Percentiles rank a stretch among this genome's conserved stretches.
Conservation (phyloP, 2,113 vertebrate genomes). For the Seriola aureovittata region DNA sequence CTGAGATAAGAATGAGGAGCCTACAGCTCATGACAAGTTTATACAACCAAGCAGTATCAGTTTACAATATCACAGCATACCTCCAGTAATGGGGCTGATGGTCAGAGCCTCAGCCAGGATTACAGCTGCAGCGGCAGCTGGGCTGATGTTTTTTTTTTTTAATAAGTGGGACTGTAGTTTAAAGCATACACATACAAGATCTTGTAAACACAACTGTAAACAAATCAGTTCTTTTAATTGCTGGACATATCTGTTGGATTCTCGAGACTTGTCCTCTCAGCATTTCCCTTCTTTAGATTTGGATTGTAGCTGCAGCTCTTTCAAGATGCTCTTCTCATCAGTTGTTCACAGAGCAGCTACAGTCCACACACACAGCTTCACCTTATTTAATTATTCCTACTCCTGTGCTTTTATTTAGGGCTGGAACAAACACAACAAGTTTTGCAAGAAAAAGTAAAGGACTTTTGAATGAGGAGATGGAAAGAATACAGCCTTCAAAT, state of each 20-base stretch:
- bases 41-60: slow-evolving; percentile 54
- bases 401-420: slow-evolving; percentile 5
- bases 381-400: background rate
- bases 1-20: slow-evolving; percentile 39
- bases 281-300: background rate
- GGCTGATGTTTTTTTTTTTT: background rate
- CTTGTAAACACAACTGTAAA: background rate
- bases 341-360: background rate
- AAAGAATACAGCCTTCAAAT: background rate
- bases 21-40: slow-evolving; percentile 60
- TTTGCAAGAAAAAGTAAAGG: slow-evolving; percentile 9
- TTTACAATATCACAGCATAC: slow-evolving; percentile 61
- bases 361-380: slow-evolving; percentile 2
- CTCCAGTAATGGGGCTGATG: slow-evolving; percentile 44
- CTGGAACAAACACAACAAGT: slow-evolving; percentile 1
- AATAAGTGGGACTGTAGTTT: background rate
- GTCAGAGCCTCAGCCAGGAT: slow-evolving; percentile 32
- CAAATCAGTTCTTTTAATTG: background rate
- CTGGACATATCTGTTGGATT: background rate
- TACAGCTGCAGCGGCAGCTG: slow-evolving; percentile 11
- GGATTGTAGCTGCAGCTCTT: background rate
- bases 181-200: background rate
- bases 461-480: background rate
- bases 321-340: background rate
- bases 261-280: background rate